Evolutionary conservation across 2,888 invertebrate species (phyloP).

Genomic region (Colostygia pectinataria): DNA sequence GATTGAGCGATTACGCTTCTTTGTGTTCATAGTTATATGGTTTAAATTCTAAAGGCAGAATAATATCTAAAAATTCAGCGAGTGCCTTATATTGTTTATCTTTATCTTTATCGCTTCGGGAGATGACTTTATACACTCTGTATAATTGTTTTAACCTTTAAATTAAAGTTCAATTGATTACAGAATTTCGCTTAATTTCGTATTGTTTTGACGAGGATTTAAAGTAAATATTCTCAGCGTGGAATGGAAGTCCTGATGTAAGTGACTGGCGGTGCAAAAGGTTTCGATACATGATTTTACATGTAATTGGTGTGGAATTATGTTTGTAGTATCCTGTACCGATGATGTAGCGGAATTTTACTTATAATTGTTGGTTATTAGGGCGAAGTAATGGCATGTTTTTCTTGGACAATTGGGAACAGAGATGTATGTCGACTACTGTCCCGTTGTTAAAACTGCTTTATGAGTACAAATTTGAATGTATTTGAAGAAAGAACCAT

Average conservation of each 20-base stretch:
- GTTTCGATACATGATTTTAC: slow-evolving; percentile 8
- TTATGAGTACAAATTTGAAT: too few species aligned
- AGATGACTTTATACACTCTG: background rate
- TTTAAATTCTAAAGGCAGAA: slow-evolving; percentile 4
- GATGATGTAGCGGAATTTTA: background rate
- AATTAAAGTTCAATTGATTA: too few species aligned
- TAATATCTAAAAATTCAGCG: background rate
- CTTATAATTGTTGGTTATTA: slow-evolving; percentile 9
- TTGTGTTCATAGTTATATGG: background rate
- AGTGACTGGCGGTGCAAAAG: background rate
- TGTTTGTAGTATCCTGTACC: slow-evolving; percentile 2
- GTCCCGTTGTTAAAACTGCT: slow-evolving; percentile 7
- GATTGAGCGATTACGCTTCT: background rate
- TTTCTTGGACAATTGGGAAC: background rate
- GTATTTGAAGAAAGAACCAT: too few species aligned
- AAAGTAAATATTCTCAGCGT: too few species aligned
- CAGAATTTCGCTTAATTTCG: too few species aligned
- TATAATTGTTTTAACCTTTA: background rate
- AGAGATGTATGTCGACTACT: slow-evolving; percentile 7
- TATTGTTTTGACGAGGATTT: background rate
- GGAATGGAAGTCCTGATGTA: background rate
- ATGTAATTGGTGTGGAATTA: background rate
- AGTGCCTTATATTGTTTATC: slow-evolving; percentile 4
- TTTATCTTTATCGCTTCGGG: background rate
- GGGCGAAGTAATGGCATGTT: slow-evolving; percentile 3